A percentile compares a stretch with the other conserved stretches of the same genome.
Conservation (phyloP, 1,140 invertebrate genomes). For the Lucilia sericata region DNA sequence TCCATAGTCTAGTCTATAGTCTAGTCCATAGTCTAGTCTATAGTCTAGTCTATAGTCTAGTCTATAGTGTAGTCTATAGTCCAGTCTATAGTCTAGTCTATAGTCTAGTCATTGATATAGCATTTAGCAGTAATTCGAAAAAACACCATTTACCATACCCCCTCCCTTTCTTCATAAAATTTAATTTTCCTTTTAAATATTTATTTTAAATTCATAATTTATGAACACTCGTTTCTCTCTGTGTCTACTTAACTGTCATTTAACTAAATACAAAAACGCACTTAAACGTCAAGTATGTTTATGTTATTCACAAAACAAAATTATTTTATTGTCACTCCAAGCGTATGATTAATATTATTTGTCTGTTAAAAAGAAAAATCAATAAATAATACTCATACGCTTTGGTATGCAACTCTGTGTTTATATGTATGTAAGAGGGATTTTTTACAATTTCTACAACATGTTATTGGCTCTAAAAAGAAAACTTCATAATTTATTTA, state of each 20-base stretch:
- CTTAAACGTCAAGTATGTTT: background rate
- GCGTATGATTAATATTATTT: conserved; percentile 17
- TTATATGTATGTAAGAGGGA: background rate
- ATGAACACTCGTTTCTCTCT: background rate
- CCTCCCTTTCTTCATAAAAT: too few relatives aligned
- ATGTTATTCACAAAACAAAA: background rate
- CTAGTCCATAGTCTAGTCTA: too few relatives aligned
- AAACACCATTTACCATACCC: too few relatives aligned
- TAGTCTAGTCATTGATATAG: too few relatives aligned
- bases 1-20: too few relatives aligned
- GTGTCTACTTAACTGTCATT: background rate
- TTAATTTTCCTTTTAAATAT: too few relatives aligned
- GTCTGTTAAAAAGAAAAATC: background rate
- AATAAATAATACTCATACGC: background rate
- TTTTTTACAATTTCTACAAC: background rate
- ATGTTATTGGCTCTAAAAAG: background rate
- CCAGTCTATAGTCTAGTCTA: too few relatives aligned
- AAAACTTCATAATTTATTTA: background rate
- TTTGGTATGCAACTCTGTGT: background rate
- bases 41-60: too few relatives aligned
- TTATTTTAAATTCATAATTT: background rate
- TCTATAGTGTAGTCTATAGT: too few relatives aligned
- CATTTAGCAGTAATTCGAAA: too few relatives aligned
- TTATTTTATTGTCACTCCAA: background rate
- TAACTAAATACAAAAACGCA: too few relatives aligned